Evolutionary conservation across 2,888 invertebrate genomes (phyloP), one percentile per base, ranked within the genome.

Genomic region (Troides aeacus): DNA sequence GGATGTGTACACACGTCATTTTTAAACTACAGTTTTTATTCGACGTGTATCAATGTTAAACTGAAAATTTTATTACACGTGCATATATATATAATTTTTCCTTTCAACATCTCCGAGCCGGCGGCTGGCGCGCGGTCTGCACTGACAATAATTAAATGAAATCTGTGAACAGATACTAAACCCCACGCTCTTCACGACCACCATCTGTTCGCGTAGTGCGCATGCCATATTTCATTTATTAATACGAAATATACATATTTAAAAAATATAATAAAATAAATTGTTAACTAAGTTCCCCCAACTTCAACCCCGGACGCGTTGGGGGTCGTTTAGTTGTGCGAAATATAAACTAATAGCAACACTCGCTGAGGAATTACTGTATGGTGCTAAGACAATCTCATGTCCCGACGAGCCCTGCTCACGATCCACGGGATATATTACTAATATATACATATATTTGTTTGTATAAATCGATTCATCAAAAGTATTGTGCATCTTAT

Each of bases 361-460:
- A 30, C 3, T 30, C 30, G 30, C 58, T 72, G 73, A 76, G 74
- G 73, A 75, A 75, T 76, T 76, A 74, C 74, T 71, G 71, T 74
- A 74, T 77, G 79, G 79, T 80, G 79, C 79, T 80, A 79, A 18
- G 7, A 65, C 42, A 53, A 53, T 24, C 42, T 53, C 6, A 24
- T 21, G 7, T 30, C 2, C n/a, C 42, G 10, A 39, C 18, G 66
- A 56, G 66, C 63, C 63, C 66, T 56, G 21, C 58, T 62, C 42
- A n/a, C 53, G 39, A 8, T 7, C 10, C 39, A 39, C 39, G 39
- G 39, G 7, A 6, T 39, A 10, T 39, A 39, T 39, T 39, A 0
- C 1, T 10, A 10, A 10, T 39, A 39, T 39, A 39, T 30, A 30
- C 30, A 30, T 30, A 30, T 30, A 30, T 30, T 1, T 10, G 10